phyloP scores from a whole-genome alignment of 2,888 invertebrate species.

The Andrena minutula region DNA sequence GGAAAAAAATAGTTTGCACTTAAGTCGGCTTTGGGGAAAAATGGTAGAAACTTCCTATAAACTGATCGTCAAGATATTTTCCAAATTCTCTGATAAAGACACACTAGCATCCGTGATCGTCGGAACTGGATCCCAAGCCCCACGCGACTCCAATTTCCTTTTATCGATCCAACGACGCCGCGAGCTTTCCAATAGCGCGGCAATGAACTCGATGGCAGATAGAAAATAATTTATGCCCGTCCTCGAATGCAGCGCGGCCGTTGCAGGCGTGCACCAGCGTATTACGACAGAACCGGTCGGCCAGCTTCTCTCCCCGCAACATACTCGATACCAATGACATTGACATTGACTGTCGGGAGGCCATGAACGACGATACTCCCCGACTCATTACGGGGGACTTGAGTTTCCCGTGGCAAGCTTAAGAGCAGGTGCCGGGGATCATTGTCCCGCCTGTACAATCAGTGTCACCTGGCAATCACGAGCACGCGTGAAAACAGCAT shows the following conservation, averaged over 20 bases:
- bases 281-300: constrained; percentile 71
- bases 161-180: constrained; percentile 28
- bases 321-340: constrained; percentile 58
- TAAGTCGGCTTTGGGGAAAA: too few species aligned
- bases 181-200: constrained; percentile 35
- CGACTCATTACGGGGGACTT: constrained; percentile 15
- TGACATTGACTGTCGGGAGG: constrained; percentile 53
- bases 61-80: background rate
- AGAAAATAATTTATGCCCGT: constrained; percentile 68
- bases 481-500: background rate
- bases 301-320: constrained; percentile 52
- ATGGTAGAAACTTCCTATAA: background rate
- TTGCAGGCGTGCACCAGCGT: constrained; percentile 24
- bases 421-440: constrained; percentile 16
- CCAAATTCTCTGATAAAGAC: background rate
- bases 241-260: constrained; percentile 57
- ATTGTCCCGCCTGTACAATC: constrained; percentile 22
- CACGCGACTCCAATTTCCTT: background rate
- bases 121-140: background rate
- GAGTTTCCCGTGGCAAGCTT: constrained; percentile 28
- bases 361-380: constrained; percentile 42
- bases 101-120: background rate
- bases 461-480: background rate
- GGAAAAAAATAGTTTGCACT: too few species aligned
- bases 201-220: constrained; percentile 66